These are phyloP conservation scores for Lycocerus yunnanus DNA, from an alignment of 2,888 invertebrate species.

Conservation along the genomic window DNA sequence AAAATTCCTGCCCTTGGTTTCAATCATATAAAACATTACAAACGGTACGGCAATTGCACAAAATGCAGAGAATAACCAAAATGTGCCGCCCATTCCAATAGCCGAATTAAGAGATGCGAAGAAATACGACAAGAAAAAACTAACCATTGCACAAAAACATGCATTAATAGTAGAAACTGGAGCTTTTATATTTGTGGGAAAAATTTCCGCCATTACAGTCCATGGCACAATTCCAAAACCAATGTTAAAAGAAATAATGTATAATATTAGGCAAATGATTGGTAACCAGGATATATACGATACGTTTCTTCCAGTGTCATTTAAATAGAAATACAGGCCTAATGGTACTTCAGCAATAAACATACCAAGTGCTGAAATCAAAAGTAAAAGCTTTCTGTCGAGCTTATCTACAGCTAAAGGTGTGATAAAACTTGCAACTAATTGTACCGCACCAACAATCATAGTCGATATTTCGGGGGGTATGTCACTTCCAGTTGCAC, in stretches of 20 bases:
- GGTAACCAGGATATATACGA: not conserved
- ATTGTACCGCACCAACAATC: not conserved
- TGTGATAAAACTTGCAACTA: not conserved
- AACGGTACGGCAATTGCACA: not conserved
- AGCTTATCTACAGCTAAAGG: not conserved
- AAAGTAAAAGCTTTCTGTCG: not conserved
- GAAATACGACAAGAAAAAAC: not conserved
- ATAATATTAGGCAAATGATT: not conserved
- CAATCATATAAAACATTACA: not conserved
- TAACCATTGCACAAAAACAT: not conserved
- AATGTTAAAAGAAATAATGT: not conserved
- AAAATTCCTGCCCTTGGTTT: not conserved
- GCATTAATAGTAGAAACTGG: not conserved
- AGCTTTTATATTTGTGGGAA: not conserved
- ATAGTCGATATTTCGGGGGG: not conserved
- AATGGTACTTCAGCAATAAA: not conserved
- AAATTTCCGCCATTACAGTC: not conserved
- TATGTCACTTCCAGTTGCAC: slow-evolving; percentile 45
- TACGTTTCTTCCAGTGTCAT: not conserved
- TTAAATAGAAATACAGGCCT: not conserved
- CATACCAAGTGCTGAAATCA: not conserved
- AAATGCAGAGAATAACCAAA: not conserved
- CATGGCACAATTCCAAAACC: not conserved
- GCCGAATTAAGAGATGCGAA: not conserved
- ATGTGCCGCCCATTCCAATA: not conserved